These are phyloP conservation scores for Eonycteris spelaea DNA, from an alignment of 2,113 vertebrate genomes.

Conservation along the genomic window DNA sequence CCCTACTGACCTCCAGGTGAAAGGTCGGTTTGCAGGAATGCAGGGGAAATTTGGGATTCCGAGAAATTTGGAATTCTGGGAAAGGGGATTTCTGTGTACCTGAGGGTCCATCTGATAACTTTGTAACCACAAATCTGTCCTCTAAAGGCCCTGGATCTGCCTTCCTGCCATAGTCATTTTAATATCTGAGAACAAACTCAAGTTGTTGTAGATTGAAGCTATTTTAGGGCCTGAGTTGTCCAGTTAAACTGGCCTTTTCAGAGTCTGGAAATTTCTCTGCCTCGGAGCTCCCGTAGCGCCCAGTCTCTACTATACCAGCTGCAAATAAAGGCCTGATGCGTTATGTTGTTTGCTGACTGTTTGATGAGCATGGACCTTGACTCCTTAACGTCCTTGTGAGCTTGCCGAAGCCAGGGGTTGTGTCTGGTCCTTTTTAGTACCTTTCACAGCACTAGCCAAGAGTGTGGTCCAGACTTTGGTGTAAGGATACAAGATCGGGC, in stretches of 20 bases:
- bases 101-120: not conserved
- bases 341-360: not conserved
- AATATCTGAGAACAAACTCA: not conserved
- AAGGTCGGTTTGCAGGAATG: not conserved
- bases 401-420: not conserved
- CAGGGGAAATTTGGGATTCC: not conserved
- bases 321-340: fast-evolving
- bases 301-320: fast-evolving
- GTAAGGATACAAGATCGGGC: not conserved
- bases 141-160: not conserved
- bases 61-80: slow-evolving; percentile 19
- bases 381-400: not conserved
- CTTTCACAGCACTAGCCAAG: not conserved
- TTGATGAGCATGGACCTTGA: not conserved
- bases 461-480: not conserved
- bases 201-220: not conserved
- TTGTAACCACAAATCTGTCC: not conserved
- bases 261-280: not conserved
- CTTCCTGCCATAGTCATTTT: not conserved
- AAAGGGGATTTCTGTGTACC: slow-evolving; percentile 43
- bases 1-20: not conserved
- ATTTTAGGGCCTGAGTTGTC: not conserved
- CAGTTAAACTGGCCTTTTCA: not conserved
- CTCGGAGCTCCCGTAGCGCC: fast-evolving
- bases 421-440: not conserved